A percentile compares a stretch with the other conserved stretches of the same genome.
Conservation (phyloP, 37 sponge, comb jelly and placozoan genomes). For the Theonella swinhoei region DNA sequence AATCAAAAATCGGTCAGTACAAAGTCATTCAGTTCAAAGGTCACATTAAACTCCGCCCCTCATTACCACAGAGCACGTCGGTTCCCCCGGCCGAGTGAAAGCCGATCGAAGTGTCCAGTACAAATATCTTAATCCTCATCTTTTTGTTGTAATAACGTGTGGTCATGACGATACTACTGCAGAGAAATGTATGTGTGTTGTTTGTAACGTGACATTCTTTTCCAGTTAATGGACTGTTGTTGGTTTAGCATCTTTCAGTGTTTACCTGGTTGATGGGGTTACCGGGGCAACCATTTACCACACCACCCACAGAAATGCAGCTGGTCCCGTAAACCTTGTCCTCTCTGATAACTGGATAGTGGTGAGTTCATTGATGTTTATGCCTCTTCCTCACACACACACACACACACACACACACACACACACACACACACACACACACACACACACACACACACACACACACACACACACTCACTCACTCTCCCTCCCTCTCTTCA, state of each 20-base stretch:
- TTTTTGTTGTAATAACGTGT: conserved; percentile 80
- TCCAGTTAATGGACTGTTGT: too few species aligned
- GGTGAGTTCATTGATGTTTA: conserved; percentile 24
- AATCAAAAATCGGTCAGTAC: background rate
- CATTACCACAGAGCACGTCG: conserved; percentile 53
- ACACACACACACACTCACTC: background rate
- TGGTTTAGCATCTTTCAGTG: conserved; percentile 28
- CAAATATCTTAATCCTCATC: conserved; percentile 96
- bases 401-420: conserved; percentile 3
- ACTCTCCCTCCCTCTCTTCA: background rate
- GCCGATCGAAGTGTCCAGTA: conserved; percentile 82
- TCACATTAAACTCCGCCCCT: background rate
- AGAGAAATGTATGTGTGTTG: background rate
- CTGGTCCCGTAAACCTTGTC: conserved; percentile 81
- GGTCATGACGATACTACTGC: background rate
- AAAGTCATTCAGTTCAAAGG: too few species aligned
- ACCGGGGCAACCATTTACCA: conserved; percentile 82
- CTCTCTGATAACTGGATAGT: conserved; percentile 95
- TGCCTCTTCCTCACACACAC: too few species aligned
- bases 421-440: conserved; percentile 3
- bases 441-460: background rate
- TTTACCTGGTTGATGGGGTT: conserved; percentile 86
- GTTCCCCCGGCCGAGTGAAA: conserved; percentile 70
- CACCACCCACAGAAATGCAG: conserved; percentile 69
- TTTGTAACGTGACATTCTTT: too few species aligned